These are phyloP conservation scores for Poecilia latipinna DNA, from an alignment of 2,113 vertebrate genomes.

Conservation along the genomic window DNA sequence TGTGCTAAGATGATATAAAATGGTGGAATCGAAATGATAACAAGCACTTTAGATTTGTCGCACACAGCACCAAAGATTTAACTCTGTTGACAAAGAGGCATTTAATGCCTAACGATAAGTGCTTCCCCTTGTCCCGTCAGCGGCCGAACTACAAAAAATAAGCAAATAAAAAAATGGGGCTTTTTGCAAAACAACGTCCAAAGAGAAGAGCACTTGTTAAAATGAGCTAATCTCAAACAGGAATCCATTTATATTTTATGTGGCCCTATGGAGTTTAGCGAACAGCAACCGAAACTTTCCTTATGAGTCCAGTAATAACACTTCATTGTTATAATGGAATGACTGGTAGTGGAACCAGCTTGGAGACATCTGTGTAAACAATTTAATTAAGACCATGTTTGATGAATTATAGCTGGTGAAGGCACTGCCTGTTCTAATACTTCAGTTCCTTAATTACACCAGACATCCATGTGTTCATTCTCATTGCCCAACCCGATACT, in stretches of 20 bases:
- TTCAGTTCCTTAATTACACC: constrained; percentile 79
- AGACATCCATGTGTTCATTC: constrained; percentile 73
- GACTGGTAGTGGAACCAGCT: constrained; percentile 61
- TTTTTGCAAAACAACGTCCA: constrained; percentile 9
- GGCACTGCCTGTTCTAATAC: constrained; percentile 76
- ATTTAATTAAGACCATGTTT: constrained; percentile 80
- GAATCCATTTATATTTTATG: constrained; percentile 26
- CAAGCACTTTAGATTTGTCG: constrained; percentile 28
- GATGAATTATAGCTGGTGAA: constrained; percentile 79
- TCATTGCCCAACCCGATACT: constrained; percentile 42
- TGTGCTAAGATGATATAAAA: not conserved
- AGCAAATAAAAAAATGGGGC: not conserved
- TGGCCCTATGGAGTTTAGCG: constrained; percentile 14
- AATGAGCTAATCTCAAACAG: constrained; percentile 32
- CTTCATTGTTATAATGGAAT: constrained; percentile 48
- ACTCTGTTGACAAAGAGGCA: constrained; percentile 41
- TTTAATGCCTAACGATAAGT: constrained; percentile 32
- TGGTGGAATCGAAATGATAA: constrained; percentile 8
- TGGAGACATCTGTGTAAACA: constrained; percentile 81
- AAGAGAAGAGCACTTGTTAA: constrained; percentile 31
- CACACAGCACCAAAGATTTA: constrained; percentile 7
- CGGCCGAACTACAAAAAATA: constrained; percentile 2
- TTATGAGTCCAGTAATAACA: constrained; percentile 55
- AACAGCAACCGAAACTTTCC: constrained; percentile 52
- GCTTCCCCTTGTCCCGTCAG: constrained; percentile 10